Conservation (phyloP, 1,140 invertebrate genomes). For the Brachionus sp. region DNA sequence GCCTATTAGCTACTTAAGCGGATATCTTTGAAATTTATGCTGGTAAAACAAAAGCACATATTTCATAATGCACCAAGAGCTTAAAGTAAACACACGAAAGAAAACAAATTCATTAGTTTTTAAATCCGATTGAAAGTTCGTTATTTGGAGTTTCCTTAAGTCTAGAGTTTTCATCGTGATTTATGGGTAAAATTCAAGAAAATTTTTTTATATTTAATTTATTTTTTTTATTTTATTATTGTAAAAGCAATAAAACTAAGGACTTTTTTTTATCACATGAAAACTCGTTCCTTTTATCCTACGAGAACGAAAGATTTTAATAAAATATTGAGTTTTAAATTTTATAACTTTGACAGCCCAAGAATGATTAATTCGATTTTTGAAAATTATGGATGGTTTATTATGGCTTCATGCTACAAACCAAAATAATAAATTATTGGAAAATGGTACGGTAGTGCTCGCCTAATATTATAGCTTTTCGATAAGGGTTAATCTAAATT, state of each 20-base stretch:
- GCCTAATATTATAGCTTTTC: background rate
- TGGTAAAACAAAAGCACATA: background rate
- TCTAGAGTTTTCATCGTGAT: background rate
- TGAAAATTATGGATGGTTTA: background rate
- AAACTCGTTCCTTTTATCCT: background rate
- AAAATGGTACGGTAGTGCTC: background rate
- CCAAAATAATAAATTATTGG: background rate
- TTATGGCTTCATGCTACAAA: background rate
- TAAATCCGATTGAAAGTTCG: background rate
- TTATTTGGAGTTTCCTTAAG: background rate
- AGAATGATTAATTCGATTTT: background rate
- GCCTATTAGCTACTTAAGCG: background rate
- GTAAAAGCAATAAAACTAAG: background rate
- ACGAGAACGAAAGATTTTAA: background rate
- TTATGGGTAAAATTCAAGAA: background rate
- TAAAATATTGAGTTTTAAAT: conserved; percentile 3
- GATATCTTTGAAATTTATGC: background rate
- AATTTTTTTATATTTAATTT: too few relatives aligned
- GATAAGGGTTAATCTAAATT: background rate
- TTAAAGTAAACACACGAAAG: background rate
- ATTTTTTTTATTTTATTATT: background rate
- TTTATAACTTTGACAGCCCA: background rate
- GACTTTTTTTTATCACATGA: background rate
- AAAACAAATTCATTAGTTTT: background rate
- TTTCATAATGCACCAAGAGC: background rate